Conservation (phyloP, 1,140 invertebrate genomes). For the Drosophila seguyi region DNA sequence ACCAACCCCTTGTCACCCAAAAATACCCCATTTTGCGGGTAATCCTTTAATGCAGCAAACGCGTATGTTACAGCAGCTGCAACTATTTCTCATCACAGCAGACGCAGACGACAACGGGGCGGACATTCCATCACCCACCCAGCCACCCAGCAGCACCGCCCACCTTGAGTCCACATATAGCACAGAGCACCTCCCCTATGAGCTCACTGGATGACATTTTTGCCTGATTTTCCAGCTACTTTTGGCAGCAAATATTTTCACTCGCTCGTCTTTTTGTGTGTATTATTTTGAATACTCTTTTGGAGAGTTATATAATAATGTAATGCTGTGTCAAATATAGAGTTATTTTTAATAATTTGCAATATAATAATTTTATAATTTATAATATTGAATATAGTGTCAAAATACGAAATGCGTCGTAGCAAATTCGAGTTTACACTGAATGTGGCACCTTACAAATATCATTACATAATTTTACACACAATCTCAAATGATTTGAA, state of each 20-base stretch:
- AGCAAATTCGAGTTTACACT: too few relatives aligned
- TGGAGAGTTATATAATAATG: background rate
- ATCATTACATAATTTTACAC: too few relatives aligned
- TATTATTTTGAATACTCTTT: slow-evolving; percentile 12
- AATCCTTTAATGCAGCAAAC: slow-evolving; percentile 75
- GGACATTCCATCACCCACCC: slow-evolving; percentile 40
- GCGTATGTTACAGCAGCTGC: slow-evolving; percentile 75
- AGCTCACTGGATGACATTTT: slow-evolving; percentile 42
- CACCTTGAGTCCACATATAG: slow-evolving; percentile 10
- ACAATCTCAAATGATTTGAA: too few relatives aligned
- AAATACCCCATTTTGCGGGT: slow-evolving; percentile 52
- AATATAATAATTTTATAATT: too few relatives aligned
- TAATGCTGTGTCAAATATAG: background rate
- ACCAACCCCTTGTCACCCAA: slow-evolving; percentile 3
- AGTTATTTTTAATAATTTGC: background rate
- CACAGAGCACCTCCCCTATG: slow-evolving; percentile 11
- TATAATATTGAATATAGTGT: too few relatives aligned
- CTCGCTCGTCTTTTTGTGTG: slow-evolving; percentile 20
- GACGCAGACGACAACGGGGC: slow-evolving; percentile 49
- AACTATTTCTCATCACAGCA: slow-evolving; percentile 73
- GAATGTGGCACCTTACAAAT: too few relatives aligned
- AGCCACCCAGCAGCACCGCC: background rate
- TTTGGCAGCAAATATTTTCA: slow-evolving; percentile 67
- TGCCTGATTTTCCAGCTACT: slow-evolving; percentile 58
- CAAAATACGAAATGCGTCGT: too few relatives aligned